Percentiles rank a stretch among this genome's conserved stretches.
Conservation (phyloP, 2,113 vertebrate species). For the Galeopterus variegatus region DNA sequence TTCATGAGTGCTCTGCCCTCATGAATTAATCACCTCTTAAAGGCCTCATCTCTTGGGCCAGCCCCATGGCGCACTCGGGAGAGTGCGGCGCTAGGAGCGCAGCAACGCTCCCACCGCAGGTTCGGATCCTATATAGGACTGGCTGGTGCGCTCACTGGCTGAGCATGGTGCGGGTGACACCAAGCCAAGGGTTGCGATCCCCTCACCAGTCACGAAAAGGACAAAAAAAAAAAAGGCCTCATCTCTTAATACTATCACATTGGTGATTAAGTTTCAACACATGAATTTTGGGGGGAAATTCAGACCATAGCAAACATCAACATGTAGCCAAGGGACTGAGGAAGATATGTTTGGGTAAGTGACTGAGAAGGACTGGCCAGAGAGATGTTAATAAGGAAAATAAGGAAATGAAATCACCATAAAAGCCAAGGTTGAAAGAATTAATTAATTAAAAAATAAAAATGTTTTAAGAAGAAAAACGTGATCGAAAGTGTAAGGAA, state of each 20-base stretch:
- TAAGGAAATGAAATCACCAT: background rate
- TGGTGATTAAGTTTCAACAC: background rate
- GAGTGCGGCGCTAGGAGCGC: too few species aligned
- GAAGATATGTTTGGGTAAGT: background rate
- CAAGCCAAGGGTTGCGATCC: too few species aligned
- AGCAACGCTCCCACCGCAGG: too few species aligned
- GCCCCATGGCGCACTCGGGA: too few species aligned
- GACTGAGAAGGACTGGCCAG: background rate
- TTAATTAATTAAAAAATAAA: background rate
- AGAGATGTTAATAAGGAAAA: background rate
- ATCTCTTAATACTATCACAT: background rate
- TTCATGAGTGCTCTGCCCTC: too few species aligned
- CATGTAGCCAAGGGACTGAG: background rate
- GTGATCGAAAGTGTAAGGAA: background rate
- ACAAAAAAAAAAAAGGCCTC: too few species aligned
- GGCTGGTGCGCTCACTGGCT: too few species aligned
- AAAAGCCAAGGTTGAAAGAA: background rate
- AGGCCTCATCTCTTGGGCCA: background rate
- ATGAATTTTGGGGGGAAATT: background rate
- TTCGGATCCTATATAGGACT: too few species aligned
- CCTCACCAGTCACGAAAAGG: too few species aligned
- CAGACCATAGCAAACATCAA: background rate
- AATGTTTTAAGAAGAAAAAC: conserved; percentile 28
- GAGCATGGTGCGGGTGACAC: too few species aligned
- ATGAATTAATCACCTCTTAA: background rate